Conservation (phyloP, 2,113 vertebrate genomes). For the Xenopus borealis region DNA sequence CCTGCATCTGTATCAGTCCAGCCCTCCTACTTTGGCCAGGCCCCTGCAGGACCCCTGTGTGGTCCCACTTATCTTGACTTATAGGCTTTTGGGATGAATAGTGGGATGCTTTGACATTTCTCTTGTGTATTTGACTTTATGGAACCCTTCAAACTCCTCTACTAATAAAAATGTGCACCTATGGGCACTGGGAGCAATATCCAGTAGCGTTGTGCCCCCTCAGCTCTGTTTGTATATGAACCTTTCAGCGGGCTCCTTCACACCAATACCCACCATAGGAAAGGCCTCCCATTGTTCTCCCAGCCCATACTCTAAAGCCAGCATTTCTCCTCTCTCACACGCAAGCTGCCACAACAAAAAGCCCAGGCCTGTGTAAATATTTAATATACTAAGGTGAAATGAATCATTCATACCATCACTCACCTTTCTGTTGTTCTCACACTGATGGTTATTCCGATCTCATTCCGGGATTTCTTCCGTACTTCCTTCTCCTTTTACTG, state of each 20-base stretch:
- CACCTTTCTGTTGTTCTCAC: slow-evolving; percentile 15
- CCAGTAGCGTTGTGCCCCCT: neutral
- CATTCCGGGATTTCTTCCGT: neutral
- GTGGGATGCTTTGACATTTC: no score
- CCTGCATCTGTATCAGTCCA: no score
- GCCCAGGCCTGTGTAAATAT: slow-evolving; percentile 10
- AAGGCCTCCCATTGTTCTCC: neutral
- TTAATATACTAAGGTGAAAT: slow-evolving; percentile 23
- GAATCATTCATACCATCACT: slow-evolving; percentile 15
- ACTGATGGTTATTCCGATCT: neutral
- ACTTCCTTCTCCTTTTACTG: neutral
- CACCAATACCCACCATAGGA: slow-evolving; percentile 46
- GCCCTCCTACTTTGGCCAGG: no score
- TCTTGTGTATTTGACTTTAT: no score
- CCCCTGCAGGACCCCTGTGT: no score
- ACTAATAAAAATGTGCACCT: no score
- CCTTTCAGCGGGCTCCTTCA: neutral
- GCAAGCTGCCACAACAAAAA: slow-evolving; percentile 19
- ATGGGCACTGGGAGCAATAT: no score
- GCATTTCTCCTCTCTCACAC: neutral
- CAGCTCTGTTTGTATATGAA: neutral
- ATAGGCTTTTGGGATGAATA: no score
- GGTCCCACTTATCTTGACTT: no score
- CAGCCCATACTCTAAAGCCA: neutral
- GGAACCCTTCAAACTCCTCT: no score